Conservation (phyloP, 2,797 vertebrate genomes). For the Halcyon chelicuti region DNA sequence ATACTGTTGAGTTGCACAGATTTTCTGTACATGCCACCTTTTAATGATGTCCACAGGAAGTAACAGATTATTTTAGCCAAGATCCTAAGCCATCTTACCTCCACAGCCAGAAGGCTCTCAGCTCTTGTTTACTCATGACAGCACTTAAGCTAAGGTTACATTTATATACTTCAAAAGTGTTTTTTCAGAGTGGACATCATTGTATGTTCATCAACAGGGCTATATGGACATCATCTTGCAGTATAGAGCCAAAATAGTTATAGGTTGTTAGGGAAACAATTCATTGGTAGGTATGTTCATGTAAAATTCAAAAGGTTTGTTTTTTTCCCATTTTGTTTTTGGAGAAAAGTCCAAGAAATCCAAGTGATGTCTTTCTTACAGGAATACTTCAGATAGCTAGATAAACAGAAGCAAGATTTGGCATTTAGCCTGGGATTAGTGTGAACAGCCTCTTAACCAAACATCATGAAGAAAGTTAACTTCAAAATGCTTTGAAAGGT, state of each 20-base stretch:
- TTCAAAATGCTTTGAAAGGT: conserved; percentile 69
- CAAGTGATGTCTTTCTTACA: conserved; percentile 60
- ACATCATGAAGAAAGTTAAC: conserved; percentile 71
- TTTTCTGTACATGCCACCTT: neutral
- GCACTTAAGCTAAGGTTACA: neutral
- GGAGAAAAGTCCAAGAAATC: conserved; percentile 54
- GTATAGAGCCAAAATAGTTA: neutral
- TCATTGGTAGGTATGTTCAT: conserved; percentile 6
- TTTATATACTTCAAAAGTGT: neutral
- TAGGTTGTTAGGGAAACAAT: conserved; percentile 13
- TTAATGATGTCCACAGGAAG: neutral
- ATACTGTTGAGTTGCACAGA: neutral
- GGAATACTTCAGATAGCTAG: conserved; percentile 39
- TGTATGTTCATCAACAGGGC: neutral
- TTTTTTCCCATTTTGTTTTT: neutral
- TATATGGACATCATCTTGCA: neutral
- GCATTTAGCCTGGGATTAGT: conserved; percentile 58
- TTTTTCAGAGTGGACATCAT: neutral
- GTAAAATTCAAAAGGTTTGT: conserved; percentile 4
- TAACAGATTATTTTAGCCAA: neutral
- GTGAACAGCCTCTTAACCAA: conserved; percentile 69
- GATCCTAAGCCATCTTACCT: neutral
- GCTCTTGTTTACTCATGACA: neutral
- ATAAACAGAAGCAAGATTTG: conserved; percentile 68
- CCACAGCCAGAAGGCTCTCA: neutral